Base-by-base conservation (phyloP, 2,113 vertebrate genomes). In the Eulacestoma nigropectus region DNA sequence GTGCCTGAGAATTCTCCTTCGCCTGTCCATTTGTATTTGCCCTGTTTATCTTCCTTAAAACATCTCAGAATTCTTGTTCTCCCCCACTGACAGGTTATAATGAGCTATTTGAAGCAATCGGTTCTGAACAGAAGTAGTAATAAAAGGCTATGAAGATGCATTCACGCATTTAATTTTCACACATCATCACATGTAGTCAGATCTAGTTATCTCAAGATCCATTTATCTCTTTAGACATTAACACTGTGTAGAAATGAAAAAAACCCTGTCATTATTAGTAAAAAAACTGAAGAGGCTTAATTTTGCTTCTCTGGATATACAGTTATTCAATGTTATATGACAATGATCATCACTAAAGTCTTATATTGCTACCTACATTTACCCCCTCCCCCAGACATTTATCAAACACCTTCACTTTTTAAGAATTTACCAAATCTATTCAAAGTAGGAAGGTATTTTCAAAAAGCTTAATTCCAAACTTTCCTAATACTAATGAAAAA, bases 21-120 rank as follows among this genome's bases (percentile, higher is more conserved):
- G 0, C 81, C 65, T 89, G 52, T 32, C 52, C 49, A 23, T 78
- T 91, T 69, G 5, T 39, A 65, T 90, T 77, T 60, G 47, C 37
- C 80, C 73, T 85, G 41, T 56, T 92, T 81, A 92, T 94, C 76
- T 93, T 92, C 86, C 76, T 94, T 96, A 93, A 90, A 96, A 89
- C 80, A 75, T 93, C 92, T 95, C 92, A 94, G 83, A 89, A 97
- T 95, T 97, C 93, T 95, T 97, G 69, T 96, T 97, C 95, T 70
- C 93, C 95, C 96, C 95, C 92, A 88, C 85, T 97, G 92, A 96
- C 91, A 81, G 25, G 53, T 95, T 92, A 30, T 60, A 83, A 83
- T 16, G 39, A 93, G 42, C 39, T 90, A 85, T 44, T 56, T 94
- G 85, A 83, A 91, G 50, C 59, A 72, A 92, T 49, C 4, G 2